phyloP scores from a whole-genome alignment of 92 coral and sea anemone species.

The Phenganax subtilis region DNA sequence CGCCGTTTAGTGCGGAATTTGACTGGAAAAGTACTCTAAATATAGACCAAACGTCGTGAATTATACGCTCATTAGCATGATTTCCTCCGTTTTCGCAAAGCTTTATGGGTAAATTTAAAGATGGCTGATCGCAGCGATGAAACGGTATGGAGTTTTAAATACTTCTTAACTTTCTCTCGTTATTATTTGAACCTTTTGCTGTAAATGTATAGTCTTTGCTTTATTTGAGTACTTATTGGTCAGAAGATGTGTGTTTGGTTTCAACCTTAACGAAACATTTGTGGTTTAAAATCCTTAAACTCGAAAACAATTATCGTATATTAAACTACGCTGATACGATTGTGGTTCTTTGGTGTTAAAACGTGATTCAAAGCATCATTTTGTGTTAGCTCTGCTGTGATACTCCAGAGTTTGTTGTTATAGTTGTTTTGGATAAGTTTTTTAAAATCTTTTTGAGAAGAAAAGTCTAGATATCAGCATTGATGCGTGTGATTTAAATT shows the following conservation, averaged over 20 bases:
- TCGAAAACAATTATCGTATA: background rate
- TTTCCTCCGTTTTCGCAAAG: slow-evolving; percentile 22
- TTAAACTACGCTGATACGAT: background rate
- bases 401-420: background rate
- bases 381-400: background rate
- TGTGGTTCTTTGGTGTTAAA: background rate
- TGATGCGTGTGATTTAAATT: background rate
- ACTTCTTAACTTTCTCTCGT: background rate
- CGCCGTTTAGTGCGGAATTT: background rate
- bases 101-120: slow-evolving; percentile 18
- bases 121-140: slow-evolving; percentile 20
- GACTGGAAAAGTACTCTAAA: background rate
- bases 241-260: background rate
- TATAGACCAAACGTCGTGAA: background rate
- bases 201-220: background rate
- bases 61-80: slow-evolving; percentile 1
- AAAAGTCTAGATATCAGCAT: background rate
- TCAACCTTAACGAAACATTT: background rate
- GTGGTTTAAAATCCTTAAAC: background rate
- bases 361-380: background rate
- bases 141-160: background rate
- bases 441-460: background rate
- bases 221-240: background rate
- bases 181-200: background rate
- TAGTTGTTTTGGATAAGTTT: background rate